phyloP scores from a whole-genome alignment of 2,888 invertebrate species.

The Trachelus troglodyta region DNA sequence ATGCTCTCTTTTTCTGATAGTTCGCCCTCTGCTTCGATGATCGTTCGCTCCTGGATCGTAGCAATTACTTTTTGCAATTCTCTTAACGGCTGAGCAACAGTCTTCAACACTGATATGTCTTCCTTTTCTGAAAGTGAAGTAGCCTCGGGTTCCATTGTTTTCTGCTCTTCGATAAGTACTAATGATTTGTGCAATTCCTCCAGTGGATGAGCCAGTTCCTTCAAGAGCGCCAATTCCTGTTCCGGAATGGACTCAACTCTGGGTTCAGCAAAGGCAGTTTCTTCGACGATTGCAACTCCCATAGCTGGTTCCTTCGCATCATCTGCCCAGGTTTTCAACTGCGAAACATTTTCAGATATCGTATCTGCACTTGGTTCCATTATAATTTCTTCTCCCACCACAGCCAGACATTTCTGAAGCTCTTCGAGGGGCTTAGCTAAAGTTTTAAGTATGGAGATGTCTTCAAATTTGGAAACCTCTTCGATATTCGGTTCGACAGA shows the following conservation, averaged over 20 bases:
- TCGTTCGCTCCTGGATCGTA: conserved; percentile 67
- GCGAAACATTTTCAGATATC: conserved; percentile 38
- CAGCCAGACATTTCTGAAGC: conserved; percentile 66
- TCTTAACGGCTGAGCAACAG: conserved; percentile 66
- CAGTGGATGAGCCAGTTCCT: conserved; percentile 48
- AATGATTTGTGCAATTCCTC: conserved; percentile 53
- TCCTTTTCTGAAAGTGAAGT: conserved; percentile 15
- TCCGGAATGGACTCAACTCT: conserved; percentile 20
- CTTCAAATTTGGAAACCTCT: conserved; percentile 20
- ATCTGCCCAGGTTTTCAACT: conserved; percentile 40
- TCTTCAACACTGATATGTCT: conserved; percentile 51
- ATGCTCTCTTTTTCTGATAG: conserved; percentile 72
- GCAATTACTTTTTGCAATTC: conserved; percentile 67
- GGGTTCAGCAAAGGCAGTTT: conserved; percentile 8
- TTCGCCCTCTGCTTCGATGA: conserved; percentile 67
- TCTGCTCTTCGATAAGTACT: conserved; percentile 48
- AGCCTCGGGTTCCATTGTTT: conserved; percentile 37
- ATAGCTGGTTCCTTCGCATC: conserved; percentile 29
- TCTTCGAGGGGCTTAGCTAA: conserved; percentile 68
- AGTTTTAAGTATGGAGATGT: conserved; percentile 55
- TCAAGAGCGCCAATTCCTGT: conserved; percentile 29
- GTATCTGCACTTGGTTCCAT: conserved; percentile 63
- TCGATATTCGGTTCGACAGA: conserved; percentile 39
- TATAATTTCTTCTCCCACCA: conserved; percentile 57
- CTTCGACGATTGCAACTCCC: conserved; percentile 1